Evolutionary conservation across 1,140 invertebrate species (phyloP).

Genomic region (Hylyphantes graminicola): DNA sequence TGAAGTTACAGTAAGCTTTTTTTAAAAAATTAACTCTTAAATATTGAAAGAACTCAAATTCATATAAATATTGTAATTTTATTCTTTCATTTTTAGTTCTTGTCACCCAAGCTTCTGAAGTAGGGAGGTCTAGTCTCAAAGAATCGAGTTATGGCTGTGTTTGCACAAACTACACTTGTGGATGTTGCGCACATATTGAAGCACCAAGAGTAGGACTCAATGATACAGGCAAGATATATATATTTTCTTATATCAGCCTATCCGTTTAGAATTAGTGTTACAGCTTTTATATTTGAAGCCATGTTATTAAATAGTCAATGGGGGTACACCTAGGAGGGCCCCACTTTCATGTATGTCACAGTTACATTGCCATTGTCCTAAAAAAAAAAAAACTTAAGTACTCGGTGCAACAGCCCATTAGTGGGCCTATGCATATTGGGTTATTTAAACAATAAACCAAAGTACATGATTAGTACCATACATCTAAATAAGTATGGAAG

Average conservation of each 20-base stretch:
- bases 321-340: too few relatives aligned
- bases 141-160: constrained; percentile 55
- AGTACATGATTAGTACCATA: too few relatives aligned
- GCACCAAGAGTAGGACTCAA: constrained; percentile 63
- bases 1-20: background rate
- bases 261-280: background rate
- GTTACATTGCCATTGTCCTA: too few relatives aligned
- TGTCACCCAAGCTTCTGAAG: background rate
- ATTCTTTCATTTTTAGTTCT: background rate
- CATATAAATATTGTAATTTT: background rate
- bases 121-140: background rate
- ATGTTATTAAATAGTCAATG: constrained; percentile 62
- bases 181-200: constrained; percentile 64
- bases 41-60: background rate
- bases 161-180: constrained; percentile 63
- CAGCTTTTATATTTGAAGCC: constrained; percentile 59
- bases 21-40: background rate
- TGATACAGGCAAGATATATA: constrained; percentile 62
- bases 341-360: too few relatives aligned
- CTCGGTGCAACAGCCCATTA: too few relatives aligned
- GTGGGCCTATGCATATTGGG: too few relatives aligned
- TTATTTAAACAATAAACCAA: too few relatives aligned
- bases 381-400: too few relatives aligned
- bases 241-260: background rate
- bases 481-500: too few relatives aligned